These are phyloP conservation scores for Pipistrellus nathusii DNA, from an alignment of 2,797 vertebrate genomes.

Conservation along the genomic window DNA sequence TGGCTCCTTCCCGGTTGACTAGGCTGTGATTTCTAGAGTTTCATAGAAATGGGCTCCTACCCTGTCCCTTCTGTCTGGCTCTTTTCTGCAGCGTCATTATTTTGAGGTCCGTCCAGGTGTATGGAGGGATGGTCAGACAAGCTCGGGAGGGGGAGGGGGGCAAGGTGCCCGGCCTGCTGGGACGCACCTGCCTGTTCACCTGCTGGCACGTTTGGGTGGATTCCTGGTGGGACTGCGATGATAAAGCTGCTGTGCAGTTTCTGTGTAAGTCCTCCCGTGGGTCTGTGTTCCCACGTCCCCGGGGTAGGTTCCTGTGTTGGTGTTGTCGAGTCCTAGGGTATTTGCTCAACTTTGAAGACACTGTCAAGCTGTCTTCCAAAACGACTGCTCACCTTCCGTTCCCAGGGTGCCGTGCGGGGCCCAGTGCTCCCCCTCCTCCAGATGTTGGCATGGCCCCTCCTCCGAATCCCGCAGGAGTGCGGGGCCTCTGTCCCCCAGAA, in stretches of 20 bases:
- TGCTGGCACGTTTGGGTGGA: rapidly evolving
- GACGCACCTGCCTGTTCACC: background rate
- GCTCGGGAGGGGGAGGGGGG: background rate
- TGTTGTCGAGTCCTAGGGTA: background rate
- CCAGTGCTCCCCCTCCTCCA: rapidly evolving
- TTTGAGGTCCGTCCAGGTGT: background rate
- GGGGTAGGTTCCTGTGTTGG: no score
- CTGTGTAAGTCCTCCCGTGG: rapidly evolving
- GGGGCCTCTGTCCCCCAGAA: background rate
- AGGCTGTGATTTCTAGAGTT: background rate
- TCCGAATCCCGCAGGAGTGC: no score
- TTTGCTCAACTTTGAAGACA: background rate
- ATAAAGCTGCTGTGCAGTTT: rapidly evolving
- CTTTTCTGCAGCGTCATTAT: background rate
- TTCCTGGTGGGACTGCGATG: background rate
- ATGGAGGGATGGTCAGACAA: background rate
- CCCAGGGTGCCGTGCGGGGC: background rate
- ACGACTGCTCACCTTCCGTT: background rate
- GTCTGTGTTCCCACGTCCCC: rapidly evolving
- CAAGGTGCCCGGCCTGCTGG: background rate
- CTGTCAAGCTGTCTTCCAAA: background rate
- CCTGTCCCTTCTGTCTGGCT: background rate
- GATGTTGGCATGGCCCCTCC: no score
- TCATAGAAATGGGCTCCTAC: background rate
- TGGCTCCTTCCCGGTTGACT: background rate